Base-by-base conservation (phyloP, 2,888 invertebrate genomes). In the Eupsilia transversa region DNA sequence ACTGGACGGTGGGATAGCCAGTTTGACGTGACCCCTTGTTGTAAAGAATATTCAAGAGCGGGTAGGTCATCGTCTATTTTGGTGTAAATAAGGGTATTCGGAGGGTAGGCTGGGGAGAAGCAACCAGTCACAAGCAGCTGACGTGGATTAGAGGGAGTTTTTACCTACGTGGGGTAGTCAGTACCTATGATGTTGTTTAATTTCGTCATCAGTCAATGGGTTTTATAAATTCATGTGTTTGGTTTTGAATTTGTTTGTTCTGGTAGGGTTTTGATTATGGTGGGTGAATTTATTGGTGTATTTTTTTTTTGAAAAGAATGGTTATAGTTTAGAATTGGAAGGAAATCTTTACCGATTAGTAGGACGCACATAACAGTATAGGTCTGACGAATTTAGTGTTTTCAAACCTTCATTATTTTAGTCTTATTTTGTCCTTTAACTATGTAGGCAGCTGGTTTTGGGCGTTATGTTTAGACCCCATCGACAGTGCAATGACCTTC, bases 51-150 rank as follows among this genome's bases (percentile, higher is more conserved):
- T 80, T 74, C 82, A 87, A 74, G 83, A 78, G 64, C 74, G 76
- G 74, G 76, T 80, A 82, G 94, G 89, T 93, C 94, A 90, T 78
- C 71, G 80, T 84, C 77, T 87, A 88, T 87, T 87, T 82, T 83
- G 89, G 89, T 87, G 92, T 92, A 92, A 92, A 92, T 93, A 92
- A 90, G 93, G 93, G 94, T 92, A 91, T 91, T 90, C 87, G 85
- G 79, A 80, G 87, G 86, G 87, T 78, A 88, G 83, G 89, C 86
- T 77, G 90, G 89, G 90, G 89, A 89, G 91, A 91, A 88, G 86
- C 90, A 92, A 93, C 95, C 96, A 96, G 96, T 96, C 96, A 95
- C 84, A 89, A 93, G 93, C 96, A 96, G 96, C 96, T 96, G 96
- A 96, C 96, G 94, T 88, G 95, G 94, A 95, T 95, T 95, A 95